Evolutionary conservation across 1,140 invertebrate genomes (phyloP).

Genomic region (Drosophila ananassae): DNA sequence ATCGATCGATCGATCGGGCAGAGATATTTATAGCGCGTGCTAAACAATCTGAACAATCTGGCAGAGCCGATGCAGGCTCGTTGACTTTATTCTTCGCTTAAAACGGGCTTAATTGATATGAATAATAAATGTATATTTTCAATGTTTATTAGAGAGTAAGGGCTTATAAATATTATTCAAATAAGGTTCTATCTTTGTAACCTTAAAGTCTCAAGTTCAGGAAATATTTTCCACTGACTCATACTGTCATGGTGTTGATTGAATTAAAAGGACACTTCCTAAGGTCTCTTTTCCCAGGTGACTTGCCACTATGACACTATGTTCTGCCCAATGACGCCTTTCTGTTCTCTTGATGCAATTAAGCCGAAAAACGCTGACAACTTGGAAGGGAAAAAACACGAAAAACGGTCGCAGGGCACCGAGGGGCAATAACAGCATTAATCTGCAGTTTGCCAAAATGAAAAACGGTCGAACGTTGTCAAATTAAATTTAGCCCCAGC

Average conservation of each 20-base stretch:
- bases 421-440: constrained; percentile 50
- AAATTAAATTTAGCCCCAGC: constrained; percentile 73
- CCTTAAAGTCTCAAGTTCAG: not conserved
- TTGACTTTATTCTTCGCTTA: constrained; percentile 21
- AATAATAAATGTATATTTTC: constrained; percentile 25
- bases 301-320: constrained; percentile 8
- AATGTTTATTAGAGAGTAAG: too few relatives aligned
- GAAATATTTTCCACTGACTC: constrained; percentile 8
- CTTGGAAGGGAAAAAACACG: constrained; percentile 52
- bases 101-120: constrained; percentile 47
- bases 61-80: constrained; percentile 40
- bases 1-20: constrained; percentile 14
- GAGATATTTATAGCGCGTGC: constrained; percentile 50
- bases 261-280: constrained; percentile 10
- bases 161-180: too few relatives aligned
- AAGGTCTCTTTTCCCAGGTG: constrained; percentile 22
- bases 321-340: constrained; percentile 32
- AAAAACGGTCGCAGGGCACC: constrained; percentile 21
- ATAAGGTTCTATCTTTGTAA: too few relatives aligned
- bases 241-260: not conserved
- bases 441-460: constrained; percentile 56
- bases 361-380: constrained; percentile 64
- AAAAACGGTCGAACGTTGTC: constrained; percentile 45
- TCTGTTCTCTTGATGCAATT: constrained; percentile 48
- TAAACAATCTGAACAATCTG: constrained; percentile 51